These are phyloP conservation scores for Echeneis naucrates DNA, from an alignment of 2,797 vertebrate genomes.

Conservation along the genomic window DNA sequence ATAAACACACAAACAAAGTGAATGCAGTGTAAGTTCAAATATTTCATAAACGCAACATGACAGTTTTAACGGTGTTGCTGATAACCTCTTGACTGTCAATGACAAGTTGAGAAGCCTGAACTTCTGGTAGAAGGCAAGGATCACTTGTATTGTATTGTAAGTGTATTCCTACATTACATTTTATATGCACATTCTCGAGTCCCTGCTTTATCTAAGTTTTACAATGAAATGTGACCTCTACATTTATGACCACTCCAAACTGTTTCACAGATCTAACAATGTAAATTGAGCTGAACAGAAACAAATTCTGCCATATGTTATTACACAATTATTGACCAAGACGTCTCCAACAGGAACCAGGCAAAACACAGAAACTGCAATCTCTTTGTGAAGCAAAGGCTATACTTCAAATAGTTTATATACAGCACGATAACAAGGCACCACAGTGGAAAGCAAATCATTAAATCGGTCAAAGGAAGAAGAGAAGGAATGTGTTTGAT, in stretches of 20 bases:
- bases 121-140: background rate
- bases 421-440: background rate
- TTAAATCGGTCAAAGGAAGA: constrained; percentile 1
- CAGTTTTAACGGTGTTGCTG: background rate
- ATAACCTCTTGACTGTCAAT: constrained; percentile 1
- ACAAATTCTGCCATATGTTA: background rate
- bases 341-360: background rate
- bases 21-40: background rate
- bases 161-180: background rate
- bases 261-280: background rate
- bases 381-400: background rate
- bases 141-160: background rate
- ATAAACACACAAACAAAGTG: constrained; percentile 23
- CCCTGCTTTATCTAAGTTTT: background rate
- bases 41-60: background rate
- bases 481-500: background rate
- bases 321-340: background rate
- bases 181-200: background rate
- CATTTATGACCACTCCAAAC: background rate
- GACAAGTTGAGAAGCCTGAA: background rate
- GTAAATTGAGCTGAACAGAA: background rate
- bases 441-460: background rate
- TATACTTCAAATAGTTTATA: background rate
- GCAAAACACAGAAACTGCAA: background rate
- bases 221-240: background rate